Evolutionary conservation across 2,888 invertebrate species (phyloP), one percentile per base, ranked within the genome.

Genomic region (Caenorhabditis auriculariae): DNA sequence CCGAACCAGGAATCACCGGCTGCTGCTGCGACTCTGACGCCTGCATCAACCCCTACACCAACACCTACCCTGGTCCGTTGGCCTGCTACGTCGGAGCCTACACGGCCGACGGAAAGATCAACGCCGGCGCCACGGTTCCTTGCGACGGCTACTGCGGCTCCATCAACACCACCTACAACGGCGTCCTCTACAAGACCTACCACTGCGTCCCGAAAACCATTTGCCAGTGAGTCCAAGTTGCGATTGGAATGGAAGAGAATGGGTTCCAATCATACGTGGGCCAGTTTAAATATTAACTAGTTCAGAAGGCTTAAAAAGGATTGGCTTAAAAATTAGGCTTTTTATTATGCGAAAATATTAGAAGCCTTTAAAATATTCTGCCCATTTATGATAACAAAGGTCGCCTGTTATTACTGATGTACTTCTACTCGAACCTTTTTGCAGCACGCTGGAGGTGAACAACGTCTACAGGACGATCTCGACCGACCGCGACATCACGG

Each of bases 101-200:
- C 59, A 59, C 62, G 21, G 47, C 49, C 21, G 54, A 58, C 26
- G 32, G 32, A 15, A 55, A 48, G 29, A 21, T 58, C 32, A 60
- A 61, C 24, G 50, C 43, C 44, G 55, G 67, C 54, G 63, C 58
- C 27, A 52, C 58, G 28, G 54, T 59, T 19, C 51, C 56, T 43
- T 69, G 69, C 44, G 55, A 61, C 23, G 69, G 69, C 54, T 60
- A 61, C 41, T 69, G 69, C 45, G 69, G 59, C 50, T 66, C 69
- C 4, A 46, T 66, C 6, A 46, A 61, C 43, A 60, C 65, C 23
- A 53, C 41, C 39, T 45, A 59, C 28, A 43, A 42, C 43, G 41
- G 37, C 12, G 24, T 21, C 9, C 51, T 52, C 37, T 56, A 56
- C 55, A 62, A 67, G 56, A 59, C 62, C 15, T 69, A 64, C 60